phyloP scores from a whole-genome alignment of 2,888 invertebrate species.

The Sesia apiformis region DNA sequence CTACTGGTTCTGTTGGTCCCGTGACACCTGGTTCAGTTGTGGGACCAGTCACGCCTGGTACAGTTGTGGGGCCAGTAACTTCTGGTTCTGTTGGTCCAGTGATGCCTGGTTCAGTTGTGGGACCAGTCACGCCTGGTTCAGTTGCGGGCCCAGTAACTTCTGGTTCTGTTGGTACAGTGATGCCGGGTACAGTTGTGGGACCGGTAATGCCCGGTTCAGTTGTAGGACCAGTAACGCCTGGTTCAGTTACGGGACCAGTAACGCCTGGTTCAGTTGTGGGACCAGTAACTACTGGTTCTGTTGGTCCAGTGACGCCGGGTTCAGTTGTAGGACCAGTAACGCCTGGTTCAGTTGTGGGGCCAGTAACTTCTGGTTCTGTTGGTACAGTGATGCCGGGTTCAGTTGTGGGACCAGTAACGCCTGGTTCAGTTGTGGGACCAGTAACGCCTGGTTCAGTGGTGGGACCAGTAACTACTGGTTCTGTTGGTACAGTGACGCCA shows the following conservation, averaged over 20 bases:
- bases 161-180: neutral
- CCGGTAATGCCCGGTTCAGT: constrained; percentile 1
- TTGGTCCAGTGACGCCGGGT: neutral
- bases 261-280: constrained; percentile 1
- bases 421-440: neutral
- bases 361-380: neutral
- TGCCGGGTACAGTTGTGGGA: constrained; percentile 1
- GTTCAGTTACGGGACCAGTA: neutral
- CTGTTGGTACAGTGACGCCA: constrained; percentile 1
- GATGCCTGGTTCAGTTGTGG: neutral
- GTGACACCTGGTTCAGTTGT: constrained; percentile 5
- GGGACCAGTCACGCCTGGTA: constrained; percentile 1
- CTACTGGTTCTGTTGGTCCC: constrained; percentile 5
- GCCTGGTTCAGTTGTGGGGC: constrained; percentile 1
- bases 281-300: neutral
- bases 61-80: constrained; percentile 3
- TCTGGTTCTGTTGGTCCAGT: neutral
- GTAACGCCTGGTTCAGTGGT: neutral
- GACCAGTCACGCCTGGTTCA: constrained; percentile 1
- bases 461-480: neutral
- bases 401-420: constrained; percentile 2
- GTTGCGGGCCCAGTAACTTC: constrained; percentile 1
- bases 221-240: constrained; percentile 2
- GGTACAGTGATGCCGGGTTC: neutral
- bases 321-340: neutral